phyloP scores from a whole-genome alignment of 2,113 vertebrate genomes.

The Vombatus ursinus region DNA sequence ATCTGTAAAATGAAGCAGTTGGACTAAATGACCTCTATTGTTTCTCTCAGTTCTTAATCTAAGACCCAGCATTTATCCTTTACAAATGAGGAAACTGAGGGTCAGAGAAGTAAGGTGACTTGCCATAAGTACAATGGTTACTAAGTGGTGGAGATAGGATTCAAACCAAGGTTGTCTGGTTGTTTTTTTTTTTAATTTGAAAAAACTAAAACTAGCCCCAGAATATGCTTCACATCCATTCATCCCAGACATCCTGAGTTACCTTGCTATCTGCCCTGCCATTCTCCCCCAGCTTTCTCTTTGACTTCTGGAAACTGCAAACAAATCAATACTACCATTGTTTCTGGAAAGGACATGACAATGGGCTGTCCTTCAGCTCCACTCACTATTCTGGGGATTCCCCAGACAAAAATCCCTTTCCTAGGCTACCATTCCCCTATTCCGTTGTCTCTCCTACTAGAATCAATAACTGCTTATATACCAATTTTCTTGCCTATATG shows the following conservation, averaged over 20 bases:
- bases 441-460: neutral
- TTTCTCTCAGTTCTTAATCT: too few species aligned
- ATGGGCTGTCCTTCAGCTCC: neutral
- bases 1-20: too few species aligned
- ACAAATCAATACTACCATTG: neutral
- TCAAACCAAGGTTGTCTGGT: too few species aligned
- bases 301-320: too few species aligned
- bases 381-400: neutral
- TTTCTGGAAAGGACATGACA: neutral
- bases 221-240: neutral
- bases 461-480: neutral
- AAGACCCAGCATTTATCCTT: too few species aligned
- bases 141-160: too few species aligned
- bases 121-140: too few species aligned
- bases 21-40: too few species aligned
- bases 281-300: neutral
- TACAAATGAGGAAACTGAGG: too few species aligned
- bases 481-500: neutral
- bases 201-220: neutral
- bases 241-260: too few species aligned
- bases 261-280: too few species aligned
- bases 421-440: neutral
- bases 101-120: too few species aligned
- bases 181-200: neutral
- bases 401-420: neutral